A percentile compares a stretch with the other conserved stretches of the same genome.
Evolutionary conservation across 2,888 invertebrate genomes (phyloP).

Genomic region (Penaeus monodon): DNA sequence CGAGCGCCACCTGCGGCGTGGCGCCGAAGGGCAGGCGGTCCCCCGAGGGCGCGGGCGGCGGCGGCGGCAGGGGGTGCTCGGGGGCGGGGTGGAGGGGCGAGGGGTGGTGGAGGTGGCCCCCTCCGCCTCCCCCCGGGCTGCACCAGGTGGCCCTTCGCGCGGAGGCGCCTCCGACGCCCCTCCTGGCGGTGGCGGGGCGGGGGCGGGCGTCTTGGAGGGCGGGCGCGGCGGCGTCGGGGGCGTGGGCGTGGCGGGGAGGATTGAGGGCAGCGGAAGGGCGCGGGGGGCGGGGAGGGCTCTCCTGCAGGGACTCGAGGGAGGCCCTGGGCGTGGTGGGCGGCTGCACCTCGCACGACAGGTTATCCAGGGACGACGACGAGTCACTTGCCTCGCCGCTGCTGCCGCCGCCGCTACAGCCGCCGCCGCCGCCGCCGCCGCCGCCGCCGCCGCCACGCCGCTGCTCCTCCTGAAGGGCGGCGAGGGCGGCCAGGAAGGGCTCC

Average conservation of each 20-base stretch:
- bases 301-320: constrained; percentile 42
- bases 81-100: neutral
- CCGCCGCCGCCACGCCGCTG: constrained; percentile 35
- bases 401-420: neutral
- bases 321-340: constrained; percentile 41
- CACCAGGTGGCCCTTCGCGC: constrained; percentile 46
- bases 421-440: neutral
- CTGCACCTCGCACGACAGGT: constrained; percentile 54
- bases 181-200: constrained; percentile 2
- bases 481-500: constrained; percentile 63
- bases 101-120: neutral
- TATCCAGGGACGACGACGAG: constrained; percentile 52
- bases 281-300: constrained; percentile 18
- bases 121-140: constrained; percentile 3
- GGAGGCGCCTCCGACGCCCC: constrained; percentile 15
- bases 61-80: neutral
- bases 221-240: neutral
- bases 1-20: constrained; percentile 26
- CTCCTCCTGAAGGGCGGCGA: constrained; percentile 60
- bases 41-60: neutral
- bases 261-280: neutral
- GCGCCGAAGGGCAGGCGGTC: neutral
- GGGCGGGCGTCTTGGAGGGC: constrained; percentile 13
- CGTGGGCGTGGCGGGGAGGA: constrained; percentile 9
- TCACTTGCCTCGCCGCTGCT: constrained; percentile 30